Evolutionary conservation across 2,888 invertebrate species (phyloP), one percentile per base, ranked within the genome.

Genomic region (Cosmopolites sordidus): DNA sequence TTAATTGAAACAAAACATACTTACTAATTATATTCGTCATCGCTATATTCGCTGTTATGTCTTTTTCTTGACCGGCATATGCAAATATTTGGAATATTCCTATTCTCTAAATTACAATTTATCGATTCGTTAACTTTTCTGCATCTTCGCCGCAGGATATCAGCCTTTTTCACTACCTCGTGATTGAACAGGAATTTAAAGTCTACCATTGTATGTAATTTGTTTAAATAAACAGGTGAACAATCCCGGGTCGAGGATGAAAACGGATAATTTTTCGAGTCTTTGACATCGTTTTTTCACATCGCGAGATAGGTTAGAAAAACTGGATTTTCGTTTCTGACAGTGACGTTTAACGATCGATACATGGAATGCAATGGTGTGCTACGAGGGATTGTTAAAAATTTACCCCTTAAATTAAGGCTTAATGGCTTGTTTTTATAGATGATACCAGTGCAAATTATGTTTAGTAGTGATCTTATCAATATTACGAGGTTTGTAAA

Each of bases 131-230:
- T 45, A n/a, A 17, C 43, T 30, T 51, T 54, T n/a, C 51, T 49
- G 33, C 60, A 56, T 44, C 62, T 58, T 30, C 60, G 48, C 5
- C 62, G 56, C 11, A 60, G 48, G 29, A 61, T 37, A 15, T 58
- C 58, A 6, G 59, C 54, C 49, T 59, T 60, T 39, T 49, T 54
- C 3, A 58, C 49, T 12, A 64, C 55, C 17, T 62, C 54, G n/a
- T 61, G 62, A 56, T 63, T 60, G 22, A 64, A 50, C 9, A 62
- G 49, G 38, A 62, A 60, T 61, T 65, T 66, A 46, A 68, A 64
- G 59, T 67, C 67, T 37, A 68, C 68, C 66, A 68, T 67, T 52
- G 33, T 11, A 11, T 11, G 33, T 5, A 6, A 6, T 27, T n/a
- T 12, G 33, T 33, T 33, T 33, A 33, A n/a, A 12, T 11, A 33